These are phyloP conservation scores for Phaenicophaeus curvirostris DNA, from an alignment of 2,797 vertebrate genomes.

Conservation along the genomic window DNA sequence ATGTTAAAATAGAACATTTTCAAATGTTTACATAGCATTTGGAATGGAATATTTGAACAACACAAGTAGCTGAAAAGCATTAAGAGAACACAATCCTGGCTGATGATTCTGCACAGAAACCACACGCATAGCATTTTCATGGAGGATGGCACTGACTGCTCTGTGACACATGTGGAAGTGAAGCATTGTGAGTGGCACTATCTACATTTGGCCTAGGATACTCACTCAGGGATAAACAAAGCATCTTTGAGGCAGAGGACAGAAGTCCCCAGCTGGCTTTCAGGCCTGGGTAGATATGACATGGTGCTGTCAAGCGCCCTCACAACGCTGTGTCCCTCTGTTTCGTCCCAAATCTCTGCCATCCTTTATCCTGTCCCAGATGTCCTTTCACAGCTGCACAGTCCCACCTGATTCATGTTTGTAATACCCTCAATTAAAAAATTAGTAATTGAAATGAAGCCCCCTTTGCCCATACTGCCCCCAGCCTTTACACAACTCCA, in stretches of 20 bases:
- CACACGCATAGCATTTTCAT: rapidly evolving
- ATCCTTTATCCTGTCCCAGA: slow-evolving; percentile 36
- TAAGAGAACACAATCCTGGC: neutral
- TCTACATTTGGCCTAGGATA: neutral
- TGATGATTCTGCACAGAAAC: neutral
- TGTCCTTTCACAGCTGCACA: slow-evolving; percentile 40
- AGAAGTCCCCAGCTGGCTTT: neutral
- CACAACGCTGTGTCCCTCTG: neutral
- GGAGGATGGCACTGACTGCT: neutral
- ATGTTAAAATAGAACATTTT: neutral
- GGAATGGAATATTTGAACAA: neutral
- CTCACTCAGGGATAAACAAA: neutral
- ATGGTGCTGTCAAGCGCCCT: rapidly evolving
- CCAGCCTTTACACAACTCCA: slow-evolving; percentile 33
- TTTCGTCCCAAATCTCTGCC: slow-evolving; percentile 3
- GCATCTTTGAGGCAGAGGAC: rapidly evolving
- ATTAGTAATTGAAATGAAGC: slow-evolving; percentile 63
- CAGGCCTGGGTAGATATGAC: neutral
- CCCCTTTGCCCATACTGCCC: slow-evolving; percentile 13
- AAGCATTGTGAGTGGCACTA: neutral
- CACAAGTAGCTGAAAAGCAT: neutral
- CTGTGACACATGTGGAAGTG: neutral
- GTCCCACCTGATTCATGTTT: slow-evolving; percentile 38
- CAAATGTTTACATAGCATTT: neutral
- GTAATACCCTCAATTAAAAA: slow-evolving; percentile 48